Conservation (phyloP, 2,797 vertebrate species). For the Staurois parvus region DNA sequence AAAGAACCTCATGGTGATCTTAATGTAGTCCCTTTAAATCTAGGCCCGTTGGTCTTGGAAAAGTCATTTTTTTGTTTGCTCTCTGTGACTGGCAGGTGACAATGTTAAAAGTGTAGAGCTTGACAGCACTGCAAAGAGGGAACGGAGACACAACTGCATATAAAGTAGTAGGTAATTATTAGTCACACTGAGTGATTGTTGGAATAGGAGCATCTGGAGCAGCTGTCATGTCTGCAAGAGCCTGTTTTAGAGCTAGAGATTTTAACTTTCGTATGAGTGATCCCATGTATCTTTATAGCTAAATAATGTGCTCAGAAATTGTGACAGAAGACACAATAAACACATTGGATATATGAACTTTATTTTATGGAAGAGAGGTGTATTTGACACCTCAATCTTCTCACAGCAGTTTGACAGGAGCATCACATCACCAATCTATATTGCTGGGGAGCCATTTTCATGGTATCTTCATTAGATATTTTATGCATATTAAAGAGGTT, state of each 20-base stretch:
- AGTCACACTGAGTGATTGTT: constrained; percentile 37
- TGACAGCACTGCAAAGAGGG: constrained; percentile 32
- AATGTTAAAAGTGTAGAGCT: constrained; percentile 20
- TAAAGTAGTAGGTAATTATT: constrained; percentile 54
- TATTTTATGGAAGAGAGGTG: neutral
- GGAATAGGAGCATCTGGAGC: constrained; percentile 32
- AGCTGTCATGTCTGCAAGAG: constrained; percentile 37
- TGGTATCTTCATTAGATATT: too few relatives aligned
- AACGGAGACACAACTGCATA: constrained; percentile 53
- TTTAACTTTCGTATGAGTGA: constrained; percentile 26
- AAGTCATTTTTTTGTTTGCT: constrained; percentile 31
- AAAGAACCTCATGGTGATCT: neutral
- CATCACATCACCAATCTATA: neutral
- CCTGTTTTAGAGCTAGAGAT: constrained; percentile 35
- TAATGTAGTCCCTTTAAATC: constrained; percentile 16
- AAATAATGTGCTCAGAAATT: constrained; percentile 18
- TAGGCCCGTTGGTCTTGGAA: constrained; percentile 22
- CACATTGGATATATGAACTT: neutral
- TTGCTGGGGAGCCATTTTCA: neutral
- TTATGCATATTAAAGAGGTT: too few relatives aligned
- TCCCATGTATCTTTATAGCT: constrained; percentile 18
- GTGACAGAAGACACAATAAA: constrained; percentile 11
- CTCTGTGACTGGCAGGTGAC: constrained; percentile 49
- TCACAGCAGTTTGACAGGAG: neutral
- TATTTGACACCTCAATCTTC: neutral